These are phyloP conservation scores for Coregonus sp. DNA, from an alignment of 2,797 vertebrate genomes.

Conservation along the genomic window DNA sequence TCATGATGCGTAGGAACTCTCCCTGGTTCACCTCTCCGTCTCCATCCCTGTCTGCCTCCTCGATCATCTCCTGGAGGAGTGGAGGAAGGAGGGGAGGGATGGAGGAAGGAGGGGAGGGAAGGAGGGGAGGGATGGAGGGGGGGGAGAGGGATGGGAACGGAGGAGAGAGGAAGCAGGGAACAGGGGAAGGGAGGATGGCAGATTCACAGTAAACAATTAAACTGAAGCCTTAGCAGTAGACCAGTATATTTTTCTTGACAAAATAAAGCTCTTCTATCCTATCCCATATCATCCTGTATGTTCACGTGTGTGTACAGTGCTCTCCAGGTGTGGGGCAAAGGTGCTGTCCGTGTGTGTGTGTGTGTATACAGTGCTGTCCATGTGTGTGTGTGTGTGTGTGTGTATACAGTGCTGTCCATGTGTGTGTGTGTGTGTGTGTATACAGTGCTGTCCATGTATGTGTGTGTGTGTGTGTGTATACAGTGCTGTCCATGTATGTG, in stretches of 20 bases:
- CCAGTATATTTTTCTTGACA: no score
- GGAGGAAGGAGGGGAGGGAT: slow-evolving; percentile 3
- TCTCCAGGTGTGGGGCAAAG: not conserved
- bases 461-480: not conserved
- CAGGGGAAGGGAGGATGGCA: no score
- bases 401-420: not conserved
- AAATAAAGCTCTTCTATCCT: no score
- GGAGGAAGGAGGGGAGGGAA: not conserved
- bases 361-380: not conserved
- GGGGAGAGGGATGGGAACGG: no score
- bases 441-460: no score
- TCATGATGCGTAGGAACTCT: slow-evolving; percentile 95
- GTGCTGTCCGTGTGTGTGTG: not conserved
- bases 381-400: not conserved
- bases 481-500: not conserved
- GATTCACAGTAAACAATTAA: no score
- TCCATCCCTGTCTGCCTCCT: slow-evolving; percentile 90
- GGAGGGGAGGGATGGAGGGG: no score
- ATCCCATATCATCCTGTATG: no score
- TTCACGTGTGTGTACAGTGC: not conserved
- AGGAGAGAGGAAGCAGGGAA: no score
- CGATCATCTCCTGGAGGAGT: slow-evolving; percentile 88
- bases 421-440: not conserved
- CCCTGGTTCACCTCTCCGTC: slow-evolving; percentile 93
- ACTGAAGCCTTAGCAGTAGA: no score